phyloP scores from a whole-genome alignment of 2,113 vertebrate species.

The Oncorhynchus tshawytscha region DNA sequence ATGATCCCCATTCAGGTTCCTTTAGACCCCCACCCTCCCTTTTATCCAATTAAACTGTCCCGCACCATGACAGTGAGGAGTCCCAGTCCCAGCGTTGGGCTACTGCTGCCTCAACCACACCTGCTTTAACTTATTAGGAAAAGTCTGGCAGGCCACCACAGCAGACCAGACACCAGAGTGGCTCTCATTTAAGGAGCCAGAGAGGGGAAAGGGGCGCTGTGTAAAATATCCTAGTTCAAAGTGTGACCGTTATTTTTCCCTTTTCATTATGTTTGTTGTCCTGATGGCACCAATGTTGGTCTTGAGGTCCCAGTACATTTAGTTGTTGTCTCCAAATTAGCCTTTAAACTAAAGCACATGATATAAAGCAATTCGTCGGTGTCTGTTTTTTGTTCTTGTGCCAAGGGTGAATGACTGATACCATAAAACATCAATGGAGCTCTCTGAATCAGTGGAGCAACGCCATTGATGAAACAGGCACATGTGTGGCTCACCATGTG shows the following conservation, averaged over 20 bases:
- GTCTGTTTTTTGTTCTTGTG: slow-evolving; percentile 51
- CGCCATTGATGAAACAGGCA: slow-evolving; percentile 56
- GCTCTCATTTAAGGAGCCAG: not conserved
- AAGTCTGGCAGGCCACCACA: not conserved
- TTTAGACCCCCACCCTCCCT: slow-evolving; percentile 34
- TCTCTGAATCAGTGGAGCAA: slow-evolving; percentile 61
- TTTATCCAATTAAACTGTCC: slow-evolving; percentile 49
- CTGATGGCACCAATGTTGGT: not conserved
- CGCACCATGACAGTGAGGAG: slow-evolving; percentile 29
- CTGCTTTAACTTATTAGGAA: slow-evolving; percentile 37
- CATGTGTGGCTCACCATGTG: slow-evolving; percentile 3
- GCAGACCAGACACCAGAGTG: not conserved
- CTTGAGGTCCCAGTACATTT: slow-evolving; percentile 46
- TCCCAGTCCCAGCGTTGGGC: slow-evolving; percentile 5
- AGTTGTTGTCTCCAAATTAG: slow-evolving; percentile 51
- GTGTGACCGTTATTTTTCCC: not conserved
- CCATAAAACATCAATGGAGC: slow-evolving; percentile 60
- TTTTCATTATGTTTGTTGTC: not conserved
- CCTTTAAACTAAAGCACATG: slow-evolving; percentile 40
- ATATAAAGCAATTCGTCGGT: slow-evolving; percentile 36
- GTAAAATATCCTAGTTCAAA: not conserved
- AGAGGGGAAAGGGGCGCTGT: not conserved
- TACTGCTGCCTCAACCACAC: slow-evolving; percentile 26
- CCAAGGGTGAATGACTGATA: slow-evolving; percentile 60
- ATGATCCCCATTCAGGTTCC: slow-evolving; percentile 33